Evolutionary conservation across 2,113 vertebrate species (phyloP).

Genomic region (Pipra filicauda): DNA sequence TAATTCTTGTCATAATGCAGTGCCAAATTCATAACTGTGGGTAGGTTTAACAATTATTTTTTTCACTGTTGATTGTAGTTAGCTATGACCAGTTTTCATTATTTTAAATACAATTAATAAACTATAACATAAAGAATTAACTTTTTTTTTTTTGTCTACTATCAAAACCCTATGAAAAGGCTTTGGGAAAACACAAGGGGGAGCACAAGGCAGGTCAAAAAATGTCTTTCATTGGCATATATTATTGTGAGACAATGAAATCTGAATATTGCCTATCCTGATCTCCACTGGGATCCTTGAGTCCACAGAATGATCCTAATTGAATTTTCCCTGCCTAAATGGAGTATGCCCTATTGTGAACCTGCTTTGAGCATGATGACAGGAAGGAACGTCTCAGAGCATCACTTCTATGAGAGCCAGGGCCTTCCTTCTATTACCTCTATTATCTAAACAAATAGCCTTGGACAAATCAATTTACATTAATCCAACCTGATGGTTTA

Average conservation of each 20-base stretch:
- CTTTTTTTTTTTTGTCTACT: background rate
- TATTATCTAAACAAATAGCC: slow-evolving; percentile 91
- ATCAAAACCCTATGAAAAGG: background rate
- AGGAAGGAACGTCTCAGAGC: slow-evolving; percentile 80
- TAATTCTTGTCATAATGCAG: background rate
- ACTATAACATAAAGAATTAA: background rate
- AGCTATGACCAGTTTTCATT: background rate
- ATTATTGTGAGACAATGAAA: slow-evolving; percentile 82
- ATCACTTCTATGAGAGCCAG: slow-evolving; percentile 78
- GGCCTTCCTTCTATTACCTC: slow-evolving; percentile 83
- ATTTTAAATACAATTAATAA: background rate
- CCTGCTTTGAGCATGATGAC: slow-evolving; percentile 87
- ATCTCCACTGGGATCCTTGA: slow-evolving; percentile 78
- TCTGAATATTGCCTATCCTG: slow-evolving; percentile 79
- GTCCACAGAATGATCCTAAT: slow-evolving; percentile 86
- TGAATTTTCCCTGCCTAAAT: slow-evolving; percentile 92
- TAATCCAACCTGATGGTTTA: slow-evolving; percentile 73
- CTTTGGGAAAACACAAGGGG: slow-evolving; percentile 20
- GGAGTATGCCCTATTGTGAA: slow-evolving; percentile 88
- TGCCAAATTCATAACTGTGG: background rate
- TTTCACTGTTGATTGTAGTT: background rate
- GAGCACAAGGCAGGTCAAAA: slow-evolving; percentile 57
- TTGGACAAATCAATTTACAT: slow-evolving; percentile 78
- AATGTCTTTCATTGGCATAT: slow-evolving; percentile 70
- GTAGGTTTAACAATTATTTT: background rate